Conservation (phyloP, 2,888 invertebrate genomes). For the Diaprepes abbreviatus region DNA sequence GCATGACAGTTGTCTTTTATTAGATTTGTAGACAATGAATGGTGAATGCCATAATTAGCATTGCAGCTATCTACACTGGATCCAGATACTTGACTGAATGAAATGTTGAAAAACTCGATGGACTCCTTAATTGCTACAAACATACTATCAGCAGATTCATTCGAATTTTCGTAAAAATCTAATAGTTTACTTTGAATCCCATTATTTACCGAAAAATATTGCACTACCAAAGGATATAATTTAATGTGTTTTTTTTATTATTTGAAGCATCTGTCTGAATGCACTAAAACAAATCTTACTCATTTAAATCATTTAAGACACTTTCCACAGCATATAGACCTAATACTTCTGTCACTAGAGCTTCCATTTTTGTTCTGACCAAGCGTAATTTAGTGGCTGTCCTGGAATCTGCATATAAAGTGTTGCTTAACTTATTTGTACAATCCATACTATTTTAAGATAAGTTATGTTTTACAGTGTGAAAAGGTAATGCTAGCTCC, state of each 20-base stretch:
- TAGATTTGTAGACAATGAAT: slow-evolving; percentile 50
- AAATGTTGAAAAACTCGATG: slow-evolving; percentile 51
- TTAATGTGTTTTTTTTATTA: slow-evolving; percentile 52
- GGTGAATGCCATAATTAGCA: slow-evolving; percentile 55
- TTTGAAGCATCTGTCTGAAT: slow-evolving; percentile 55
- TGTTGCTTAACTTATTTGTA: no score
- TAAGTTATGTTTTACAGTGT: no score
- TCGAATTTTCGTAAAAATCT: slow-evolving; percentile 51
- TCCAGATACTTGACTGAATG: slow-evolving; percentile 56
- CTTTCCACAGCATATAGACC: no score
- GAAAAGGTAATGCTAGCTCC: no score
- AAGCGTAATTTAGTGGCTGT: no score
- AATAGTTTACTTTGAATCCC: slow-evolving; percentile 50
- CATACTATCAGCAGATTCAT: slow-evolving; percentile 51
- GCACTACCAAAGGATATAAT: slow-evolving; percentile 49
- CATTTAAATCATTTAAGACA: no score
- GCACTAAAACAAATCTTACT: no score
- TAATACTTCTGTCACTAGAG: no score
- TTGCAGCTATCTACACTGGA: slow-evolving; percentile 61
- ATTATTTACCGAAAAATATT: slow-evolving; percentile 48
- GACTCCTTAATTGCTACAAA: slow-evolving; percentile 51
- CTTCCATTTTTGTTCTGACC: no score
- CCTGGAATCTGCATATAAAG: no score
- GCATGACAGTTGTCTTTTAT: slow-evolving; percentile 53
- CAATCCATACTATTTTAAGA: no score